These are phyloP conservation scores for Ictalurus punctatus DNA, from an alignment of 2,113 vertebrate genomes.

Conservation along the genomic window DNA sequence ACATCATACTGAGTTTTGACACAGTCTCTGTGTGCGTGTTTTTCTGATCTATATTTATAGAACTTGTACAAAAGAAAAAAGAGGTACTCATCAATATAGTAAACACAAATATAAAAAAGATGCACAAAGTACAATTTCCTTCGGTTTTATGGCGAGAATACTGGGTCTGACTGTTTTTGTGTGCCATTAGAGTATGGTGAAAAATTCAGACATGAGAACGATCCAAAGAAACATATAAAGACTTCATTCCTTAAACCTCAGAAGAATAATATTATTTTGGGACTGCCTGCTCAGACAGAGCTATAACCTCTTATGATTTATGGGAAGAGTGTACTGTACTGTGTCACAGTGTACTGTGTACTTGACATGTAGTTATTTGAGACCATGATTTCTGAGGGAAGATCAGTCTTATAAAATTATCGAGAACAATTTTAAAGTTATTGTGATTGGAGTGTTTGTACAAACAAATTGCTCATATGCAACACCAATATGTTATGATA, in stretches of 20 bases:
- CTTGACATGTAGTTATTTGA: conserved; percentile 2
- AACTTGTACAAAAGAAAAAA: conserved; percentile 79
- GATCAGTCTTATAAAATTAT: conserved; percentile 20
- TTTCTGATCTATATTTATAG: conserved; percentile 70
- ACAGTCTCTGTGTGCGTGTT: conserved; percentile 58
- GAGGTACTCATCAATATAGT: conserved; percentile 83
- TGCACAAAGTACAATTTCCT: conserved; percentile 78
- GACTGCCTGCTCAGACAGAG: neutral
- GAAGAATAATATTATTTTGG: neutral
- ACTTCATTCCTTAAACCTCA: conserved; percentile 31
- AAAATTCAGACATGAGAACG: conserved; percentile 47
- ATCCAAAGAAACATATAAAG: conserved; percentile 31
- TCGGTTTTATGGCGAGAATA: conserved; percentile 69
- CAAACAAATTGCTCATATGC: neutral
- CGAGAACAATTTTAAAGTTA: neutral
- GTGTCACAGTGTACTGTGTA: conserved; percentile 2
- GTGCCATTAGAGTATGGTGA: conserved; percentile 60
- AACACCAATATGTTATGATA: neutral
- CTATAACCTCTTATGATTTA: conserved; percentile 5
- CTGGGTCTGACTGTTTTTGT: conserved; percentile 63
- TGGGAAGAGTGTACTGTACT: too few relatives aligned
- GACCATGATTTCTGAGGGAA: conserved; percentile 20
- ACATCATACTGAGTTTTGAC: conserved; percentile 68
- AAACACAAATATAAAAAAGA: conserved; percentile 83
- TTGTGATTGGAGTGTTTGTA: neutral